Conservation (phyloP, 2,113 vertebrate species). For the Platycercus adscitus region DNA sequence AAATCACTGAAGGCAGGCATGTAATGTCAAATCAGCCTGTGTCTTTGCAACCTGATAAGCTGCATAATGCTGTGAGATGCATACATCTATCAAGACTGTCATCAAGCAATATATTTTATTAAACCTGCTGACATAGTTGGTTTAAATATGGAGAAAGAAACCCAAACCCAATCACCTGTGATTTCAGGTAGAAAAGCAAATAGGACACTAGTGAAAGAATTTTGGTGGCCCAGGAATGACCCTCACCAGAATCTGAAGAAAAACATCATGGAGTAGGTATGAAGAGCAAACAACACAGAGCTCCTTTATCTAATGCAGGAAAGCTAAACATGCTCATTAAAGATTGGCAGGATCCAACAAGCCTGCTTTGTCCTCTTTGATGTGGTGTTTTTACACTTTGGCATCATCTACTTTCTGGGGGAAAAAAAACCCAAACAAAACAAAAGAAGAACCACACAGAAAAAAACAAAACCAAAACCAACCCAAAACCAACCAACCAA, state of each 20-base stretch:
- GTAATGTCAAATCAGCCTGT: background rate
- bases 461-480: background rate
- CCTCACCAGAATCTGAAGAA: background rate
- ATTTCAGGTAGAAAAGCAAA: background rate
- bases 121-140: background rate
- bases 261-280: background rate
- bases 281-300: background rate
- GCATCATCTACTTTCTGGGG: background rate
- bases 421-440: background rate
- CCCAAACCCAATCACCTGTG: background rate
- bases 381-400: background rate
- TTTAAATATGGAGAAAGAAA: background rate
- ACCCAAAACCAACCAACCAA: background rate
- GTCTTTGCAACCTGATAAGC: background rate
- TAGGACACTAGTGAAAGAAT: background rate
- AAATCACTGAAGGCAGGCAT: background rate
- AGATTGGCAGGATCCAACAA: background rate
- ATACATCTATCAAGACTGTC: background rate
- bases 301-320: background rate
- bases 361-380: background rate
- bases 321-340: background rate
- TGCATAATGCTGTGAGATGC: background rate
- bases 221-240: background rate
- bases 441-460: background rate
- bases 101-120: background rate